phyloP scores from a whole-genome alignment of 2,797 vertebrate genomes.

The Heterohyrax brucei region DNA sequence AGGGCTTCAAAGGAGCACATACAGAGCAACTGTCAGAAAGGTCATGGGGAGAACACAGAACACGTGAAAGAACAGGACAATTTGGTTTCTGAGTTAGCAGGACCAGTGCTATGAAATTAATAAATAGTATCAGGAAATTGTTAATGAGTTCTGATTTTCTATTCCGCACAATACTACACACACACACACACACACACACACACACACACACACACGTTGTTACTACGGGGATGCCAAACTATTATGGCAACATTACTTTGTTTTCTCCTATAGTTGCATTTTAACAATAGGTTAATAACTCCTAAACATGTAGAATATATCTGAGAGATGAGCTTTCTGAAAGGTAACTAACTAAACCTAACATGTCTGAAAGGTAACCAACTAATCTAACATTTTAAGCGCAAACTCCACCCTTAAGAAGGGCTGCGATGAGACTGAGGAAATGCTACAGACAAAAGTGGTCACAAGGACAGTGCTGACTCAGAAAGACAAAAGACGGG shows the following conservation, averaged over 20 bases:
- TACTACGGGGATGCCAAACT: not conserved
- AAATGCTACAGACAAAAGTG: fast-evolving
- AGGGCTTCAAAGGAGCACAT: not conserved
- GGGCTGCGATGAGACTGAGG: not conserved
- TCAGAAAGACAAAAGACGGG: not conserved
- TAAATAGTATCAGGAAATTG: not conserved
- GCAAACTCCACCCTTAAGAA: no score
- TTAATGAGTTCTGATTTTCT: not conserved
- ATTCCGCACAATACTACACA: not conserved
- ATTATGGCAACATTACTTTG: not conserved
- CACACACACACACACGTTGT: not conserved
- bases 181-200: no score
- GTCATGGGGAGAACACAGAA: not conserved
- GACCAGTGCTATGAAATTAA: not conserved
- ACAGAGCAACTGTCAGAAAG: not conserved
- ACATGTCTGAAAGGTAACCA: not conserved
- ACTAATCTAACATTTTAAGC: not conserved
- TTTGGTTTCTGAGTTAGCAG: not conserved
- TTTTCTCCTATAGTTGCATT: not conserved
- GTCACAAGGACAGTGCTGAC: fast-evolving
- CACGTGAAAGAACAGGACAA: not conserved
- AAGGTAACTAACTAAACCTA: not conserved
- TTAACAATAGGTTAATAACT: not conserved
- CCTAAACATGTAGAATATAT: fast-evolving
- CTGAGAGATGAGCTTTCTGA: not conserved